Evolutionary conservation across 2,888 invertebrate genomes (phyloP), one percentile per base, ranked within the genome.

Genomic region (Sarcophaga carnaria): DNA sequence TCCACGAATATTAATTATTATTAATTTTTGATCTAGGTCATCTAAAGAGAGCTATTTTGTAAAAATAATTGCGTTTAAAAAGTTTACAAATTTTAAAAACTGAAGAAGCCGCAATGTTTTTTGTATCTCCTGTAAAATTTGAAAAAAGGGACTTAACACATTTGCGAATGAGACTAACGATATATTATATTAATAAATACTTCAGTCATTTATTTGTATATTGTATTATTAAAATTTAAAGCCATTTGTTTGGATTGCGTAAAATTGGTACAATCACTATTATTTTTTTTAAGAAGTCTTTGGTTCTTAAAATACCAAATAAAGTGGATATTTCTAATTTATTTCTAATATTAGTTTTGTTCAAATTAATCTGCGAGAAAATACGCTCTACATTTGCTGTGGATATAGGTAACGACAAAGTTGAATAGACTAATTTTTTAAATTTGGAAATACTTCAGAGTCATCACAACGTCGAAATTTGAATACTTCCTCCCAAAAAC

Each of bases 301-400:
- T 87, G 54, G 67, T 64, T 74, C 81, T 64, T 47, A 87, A 70
- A 72, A 87, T 84, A 22, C 84, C 81, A 27, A 67, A 74, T 64
- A 83, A 80, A 54, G 83, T 77, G 8, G 79, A 54, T 12, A 80
- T 74, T 69, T 77, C 67, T 63, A 87, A 77, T n/a, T n/a, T n/a
- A n/a, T n/a, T n/a, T n/a, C n/a, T n/a, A n/a, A n/a, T n/a, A n/a
- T 72, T 80, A 84, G 62, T 83, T 87, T 84, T 81, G 49, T 84
- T 84, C 22, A 84, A 72, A 72, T 83, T 84, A 67, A 81, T 87
- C 81, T 80, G 77, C 20, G 77, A 86, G 72, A n/a, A n/a, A n/a
- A n/a, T n/a, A n/a, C n/a, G n/a, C n/a, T n/a, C n/a, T n/a, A n/a
- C n/a, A n/a, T n/a, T 85, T 37, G 80, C 80, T 74, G 80, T 67